Evolutionary conservation across 2,797 vertebrate genomes (phyloP), one percentile per base, ranked within the genome.

Genomic region (Cirrhinus molitorella): DNA sequence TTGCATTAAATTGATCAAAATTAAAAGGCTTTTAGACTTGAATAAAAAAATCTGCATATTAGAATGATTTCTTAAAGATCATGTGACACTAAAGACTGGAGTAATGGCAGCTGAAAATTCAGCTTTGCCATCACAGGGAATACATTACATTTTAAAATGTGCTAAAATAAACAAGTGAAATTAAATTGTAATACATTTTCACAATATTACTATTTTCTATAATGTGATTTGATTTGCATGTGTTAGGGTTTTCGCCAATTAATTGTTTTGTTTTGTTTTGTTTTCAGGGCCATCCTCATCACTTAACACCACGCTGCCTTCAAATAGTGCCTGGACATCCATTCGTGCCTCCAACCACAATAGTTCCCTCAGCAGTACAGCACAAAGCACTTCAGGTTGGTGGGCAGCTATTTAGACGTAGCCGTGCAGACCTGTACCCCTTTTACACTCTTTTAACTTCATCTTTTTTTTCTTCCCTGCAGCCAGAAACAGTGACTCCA

Each of bases 241-340:
- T 17, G 17, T 47, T 61, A 2, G 23, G 4, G 68, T 63, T 72
- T 81, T 1, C 1, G 9, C 7, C 17, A 25, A 34, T 79, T 0
- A 0, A 5, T 7, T 13, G 3, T 49, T 11, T n/a, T 11, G 5
- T 23, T 63, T 51, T 6, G 79, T 76, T 51, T 53, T 34, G 47
- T 3, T 73, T 40, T 0, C 76, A 99, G 98, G 98, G 97, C 97
- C 97, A 96, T 97, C 98, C 97, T 99, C 98, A 98, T 99, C 98
- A 97, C 95, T 99, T 95, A 99, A 99, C 98, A 99, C 98, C 98
- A 96, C 97, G 96, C 98, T 99, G 98, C 98, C 98, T 99, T 99
- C 98, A 95, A 99, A 97, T 97, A 99, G 98, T 99, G 98, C 98
- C 98, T 99, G 98, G 98, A 97, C 98, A 97, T 98, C 98, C 98